Percentiles rank a stretch among this genome's conserved stretches.
These are phyloP conservation scores for Prenolepis imparis DNA, from an alignment of 2,888 invertebrate species.

Conservation along the genomic window DNA sequence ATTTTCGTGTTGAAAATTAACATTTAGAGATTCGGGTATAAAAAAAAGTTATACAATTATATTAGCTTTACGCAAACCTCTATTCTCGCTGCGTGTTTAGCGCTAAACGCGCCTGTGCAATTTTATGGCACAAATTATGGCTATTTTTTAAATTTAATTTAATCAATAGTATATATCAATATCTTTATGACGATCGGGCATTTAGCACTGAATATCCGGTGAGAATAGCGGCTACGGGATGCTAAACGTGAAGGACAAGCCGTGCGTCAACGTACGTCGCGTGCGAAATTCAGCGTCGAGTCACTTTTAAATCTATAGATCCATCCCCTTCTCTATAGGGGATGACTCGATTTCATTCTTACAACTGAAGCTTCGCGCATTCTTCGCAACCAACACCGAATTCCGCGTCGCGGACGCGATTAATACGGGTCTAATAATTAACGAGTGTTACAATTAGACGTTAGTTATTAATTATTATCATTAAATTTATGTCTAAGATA, in stretches of 20 bases:
- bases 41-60: constrained; percentile 23
- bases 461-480: constrained; percentile 83
- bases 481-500: constrained; percentile 82
- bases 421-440: constrained; percentile 76
- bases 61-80: background rate
- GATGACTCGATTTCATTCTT: background rate
- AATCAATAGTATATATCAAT: constrained; percentile 5
- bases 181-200: background rate
- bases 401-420: constrained; percentile 47
- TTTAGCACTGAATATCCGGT: background rate
- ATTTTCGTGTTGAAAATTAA: constrained; percentile 23
- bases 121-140: background rate
- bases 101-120: background rate
- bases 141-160: constrained; percentile 24
- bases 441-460: constrained; percentile 77
- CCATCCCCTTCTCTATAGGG: background rate
- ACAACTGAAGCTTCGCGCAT: background rate
- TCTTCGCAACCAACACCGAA: constrained; percentile 29
- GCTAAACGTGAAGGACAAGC: constrained; percentile 46
- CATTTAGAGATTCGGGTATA: constrained; percentile 14
- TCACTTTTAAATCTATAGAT: background rate
- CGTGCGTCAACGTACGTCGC: constrained; percentile 44
- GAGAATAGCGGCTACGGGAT: constrained; percentile 18
- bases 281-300: constrained; percentile 38
- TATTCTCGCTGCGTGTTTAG: constrained; percentile 11